phyloP scores from a whole-genome alignment of 1,140 invertebrate genomes.

The Eupristina koningsbergeri region DNA sequence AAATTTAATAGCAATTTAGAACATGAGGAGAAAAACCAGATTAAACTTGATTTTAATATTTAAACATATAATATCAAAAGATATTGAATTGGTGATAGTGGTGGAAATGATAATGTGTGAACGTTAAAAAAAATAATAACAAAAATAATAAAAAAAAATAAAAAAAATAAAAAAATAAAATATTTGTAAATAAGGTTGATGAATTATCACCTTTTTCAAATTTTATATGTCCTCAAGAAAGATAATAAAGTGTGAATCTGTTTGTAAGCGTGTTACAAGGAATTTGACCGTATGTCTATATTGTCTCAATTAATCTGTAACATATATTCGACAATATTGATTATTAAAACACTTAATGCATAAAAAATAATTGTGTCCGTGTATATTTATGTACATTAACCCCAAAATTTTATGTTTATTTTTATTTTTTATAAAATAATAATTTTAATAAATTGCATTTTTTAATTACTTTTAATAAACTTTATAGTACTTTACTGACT shows the following conservation, averaged over 20 bases:
- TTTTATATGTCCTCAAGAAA: not conserved
- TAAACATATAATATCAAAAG: conserved; percentile 2
- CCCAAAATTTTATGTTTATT: no score
- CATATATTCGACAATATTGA: conserved; percentile 73
- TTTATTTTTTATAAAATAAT: no score
- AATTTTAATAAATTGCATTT: no score
- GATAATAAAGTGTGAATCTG: not conserved
- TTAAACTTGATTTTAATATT: no score
- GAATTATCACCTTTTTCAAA: not conserved
- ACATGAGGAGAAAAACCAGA: not conserved
- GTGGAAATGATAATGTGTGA: conserved; percentile 58
- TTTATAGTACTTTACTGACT: no score
- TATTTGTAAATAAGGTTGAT: not conserved
- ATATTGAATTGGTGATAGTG: conserved; percentile 68
- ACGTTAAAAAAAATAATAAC: conserved; percentile 22
- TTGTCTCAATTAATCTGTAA: conserved; percentile 72
- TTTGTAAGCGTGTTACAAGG: not conserved
- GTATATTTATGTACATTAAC: not conserved
- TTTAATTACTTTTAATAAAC: no score
- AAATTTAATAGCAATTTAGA: not conserved
- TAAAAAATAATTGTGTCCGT: conserved; percentile 38
- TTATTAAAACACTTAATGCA: conserved; percentile 73
- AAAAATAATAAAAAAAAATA: not conserved
- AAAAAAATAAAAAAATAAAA: not conserved
- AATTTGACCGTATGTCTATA: conserved; percentile 68